Evolutionary conservation across 2,113 vertebrate genomes (phyloP).

Genomic region (Erythrocercus mccallii): DNA sequence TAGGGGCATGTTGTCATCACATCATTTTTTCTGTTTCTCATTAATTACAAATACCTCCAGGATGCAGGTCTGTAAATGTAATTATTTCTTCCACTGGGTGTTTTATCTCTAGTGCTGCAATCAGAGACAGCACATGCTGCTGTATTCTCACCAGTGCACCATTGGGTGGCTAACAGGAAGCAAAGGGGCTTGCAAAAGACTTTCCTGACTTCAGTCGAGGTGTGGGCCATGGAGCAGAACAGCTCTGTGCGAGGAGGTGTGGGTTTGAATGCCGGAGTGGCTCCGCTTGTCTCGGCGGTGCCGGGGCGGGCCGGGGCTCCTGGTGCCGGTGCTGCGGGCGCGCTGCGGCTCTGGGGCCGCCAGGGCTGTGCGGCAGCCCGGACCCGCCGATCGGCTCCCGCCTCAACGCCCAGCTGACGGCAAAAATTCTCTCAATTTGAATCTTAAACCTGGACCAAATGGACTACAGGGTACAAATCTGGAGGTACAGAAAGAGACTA

Average conservation of each 20-base stretch:
- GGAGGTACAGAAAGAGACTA: not conserved
- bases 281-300: accelerated
- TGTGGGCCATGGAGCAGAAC: accelerated
- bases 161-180: not conserved
- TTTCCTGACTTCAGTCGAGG: accelerated
- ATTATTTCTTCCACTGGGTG: not conserved
- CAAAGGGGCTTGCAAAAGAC: not conserved
- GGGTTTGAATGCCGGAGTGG: accelerated
- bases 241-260: accelerated
- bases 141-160: accelerated
- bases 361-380: accelerated
- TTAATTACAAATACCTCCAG: not conserved
- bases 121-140: not conserved
- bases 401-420: accelerated
- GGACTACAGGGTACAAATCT: not conserved
- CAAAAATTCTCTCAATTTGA: not conserved
- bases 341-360: not conserved
- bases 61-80: not conserved
- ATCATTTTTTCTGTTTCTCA: not conserved
- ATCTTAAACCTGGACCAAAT: not conserved
- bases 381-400: accelerated
- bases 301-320: accelerated
- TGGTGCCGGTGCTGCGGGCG: accelerated
- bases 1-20: not conserved
- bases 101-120: not conserved